These are phyloP conservation scores for Yponomeuta sedellus DNA, from an alignment of 2,888 invertebrate species.

Conservation along the genomic window DNA sequence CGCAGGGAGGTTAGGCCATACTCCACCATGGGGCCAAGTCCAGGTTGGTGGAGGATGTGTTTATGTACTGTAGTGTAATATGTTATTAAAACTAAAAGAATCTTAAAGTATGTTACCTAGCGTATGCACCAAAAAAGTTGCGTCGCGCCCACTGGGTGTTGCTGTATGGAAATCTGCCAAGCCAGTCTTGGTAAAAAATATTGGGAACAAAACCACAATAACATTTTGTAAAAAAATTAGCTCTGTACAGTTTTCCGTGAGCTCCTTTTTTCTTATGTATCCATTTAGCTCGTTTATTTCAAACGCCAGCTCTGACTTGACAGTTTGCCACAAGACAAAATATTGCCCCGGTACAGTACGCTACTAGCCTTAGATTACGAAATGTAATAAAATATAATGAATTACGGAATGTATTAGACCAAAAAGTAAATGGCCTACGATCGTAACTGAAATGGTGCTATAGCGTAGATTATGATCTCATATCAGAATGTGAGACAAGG, in stretches of 20 bases:
- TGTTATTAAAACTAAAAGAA: too few relatives aligned
- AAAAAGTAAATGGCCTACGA: conserved; percentile 70
- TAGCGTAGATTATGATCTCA: conserved; percentile 71
- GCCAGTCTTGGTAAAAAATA: neutral
- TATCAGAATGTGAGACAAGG: conserved; percentile 59
- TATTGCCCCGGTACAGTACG: neutral
- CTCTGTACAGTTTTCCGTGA: neutral
- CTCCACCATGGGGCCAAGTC: too few relatives aligned
- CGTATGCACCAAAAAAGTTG: neutral
- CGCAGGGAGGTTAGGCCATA: too few relatives aligned
- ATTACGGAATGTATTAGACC: conserved; percentile 53
- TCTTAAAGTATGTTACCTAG: neutral
- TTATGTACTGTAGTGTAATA: too few relatives aligned
- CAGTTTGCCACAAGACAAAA: neutral
- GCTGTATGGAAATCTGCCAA: neutral
- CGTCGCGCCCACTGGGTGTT: neutral
- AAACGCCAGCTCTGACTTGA: neutral
- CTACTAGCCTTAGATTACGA: neutral
- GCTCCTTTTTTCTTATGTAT: neutral
- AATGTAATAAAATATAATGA: neutral
- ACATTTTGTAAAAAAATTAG: neutral
- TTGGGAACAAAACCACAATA: neutral
- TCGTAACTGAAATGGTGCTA: conserved; percentile 73
- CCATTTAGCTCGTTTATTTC: neutral
- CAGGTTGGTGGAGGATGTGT: too few relatives aligned